Evolutionary conservation across 2,797 vertebrate genomes (phyloP).

Genomic region (Phalloptychus januarius): DNA sequence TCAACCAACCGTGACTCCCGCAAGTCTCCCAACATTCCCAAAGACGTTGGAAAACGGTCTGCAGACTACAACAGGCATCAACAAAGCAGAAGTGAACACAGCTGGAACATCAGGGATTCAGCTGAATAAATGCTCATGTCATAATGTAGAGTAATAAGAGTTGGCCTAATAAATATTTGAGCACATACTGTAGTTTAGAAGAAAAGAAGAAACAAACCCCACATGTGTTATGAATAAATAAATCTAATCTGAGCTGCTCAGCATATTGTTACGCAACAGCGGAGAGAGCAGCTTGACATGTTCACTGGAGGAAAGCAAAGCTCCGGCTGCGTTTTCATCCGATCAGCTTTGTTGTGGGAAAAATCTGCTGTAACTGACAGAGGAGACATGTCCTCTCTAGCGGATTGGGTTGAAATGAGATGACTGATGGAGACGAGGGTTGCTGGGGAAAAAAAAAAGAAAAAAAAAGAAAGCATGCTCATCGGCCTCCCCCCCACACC

Average conservation of each 20-base stretch:
- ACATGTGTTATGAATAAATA: slow-evolving; percentile 48
- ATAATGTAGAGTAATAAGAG: slow-evolving; percentile 33
- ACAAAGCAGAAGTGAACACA: slow-evolving; percentile 3
- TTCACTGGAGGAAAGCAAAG: slow-evolving; percentile 52
- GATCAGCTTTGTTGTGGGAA: slow-evolving; percentile 63
- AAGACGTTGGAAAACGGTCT: neutral
- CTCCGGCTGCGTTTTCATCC: slow-evolving; percentile 52
- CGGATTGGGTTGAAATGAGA: slow-evolving; percentile 63
- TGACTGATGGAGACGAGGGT: slow-evolving; percentile 55
- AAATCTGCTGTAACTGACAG: slow-evolving; percentile 62
- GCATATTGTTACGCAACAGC: slow-evolving; percentile 44
- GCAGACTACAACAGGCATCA: slow-evolving; percentile 1
- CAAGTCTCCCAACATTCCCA: neutral
- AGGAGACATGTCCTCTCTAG: slow-evolving; percentile 56
- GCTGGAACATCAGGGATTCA: slow-evolving; percentile 28
- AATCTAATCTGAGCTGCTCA: slow-evolving; percentile 53
- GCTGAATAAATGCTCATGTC: slow-evolving; percentile 31
- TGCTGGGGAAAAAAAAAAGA: slow-evolving; percentile 15
- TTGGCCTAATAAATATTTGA: slow-evolving; percentile 25
- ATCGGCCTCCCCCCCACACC: slow-evolving; percentile 64
- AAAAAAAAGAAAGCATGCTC: slow-evolving; percentile 27
- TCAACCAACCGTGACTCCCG: neutral
- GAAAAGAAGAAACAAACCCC: slow-evolving; percentile 11
- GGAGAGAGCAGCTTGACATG: slow-evolving; percentile 37
- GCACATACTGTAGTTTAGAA: slow-evolving; percentile 32